Evolutionary conservation across 2,888 invertebrate species (phyloP).

Genomic region (Epistrophella euchroma): DNA sequence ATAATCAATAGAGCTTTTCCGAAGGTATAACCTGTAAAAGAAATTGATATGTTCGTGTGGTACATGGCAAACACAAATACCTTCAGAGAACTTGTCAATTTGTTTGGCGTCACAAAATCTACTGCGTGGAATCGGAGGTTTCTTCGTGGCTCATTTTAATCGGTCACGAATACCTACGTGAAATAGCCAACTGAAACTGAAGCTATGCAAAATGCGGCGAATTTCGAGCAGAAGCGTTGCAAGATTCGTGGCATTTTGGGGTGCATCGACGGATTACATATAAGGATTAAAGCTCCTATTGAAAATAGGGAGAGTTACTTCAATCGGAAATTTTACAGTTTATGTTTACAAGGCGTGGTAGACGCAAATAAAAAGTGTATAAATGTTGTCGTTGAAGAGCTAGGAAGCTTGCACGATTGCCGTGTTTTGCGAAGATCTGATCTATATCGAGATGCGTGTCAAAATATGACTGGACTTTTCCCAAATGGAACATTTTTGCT

Average conservation of each 20-base stretch:
- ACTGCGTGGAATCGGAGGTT: slow-evolving; percentile 12
- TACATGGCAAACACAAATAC: slow-evolving; percentile 32
- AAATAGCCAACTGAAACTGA: not conserved
- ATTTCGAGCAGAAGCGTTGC: no score
- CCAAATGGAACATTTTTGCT: not conserved
- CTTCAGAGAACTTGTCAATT: slow-evolving; percentile 14
- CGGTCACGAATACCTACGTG: not conserved
- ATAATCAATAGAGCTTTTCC: not conserved
- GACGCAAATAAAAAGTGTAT: not conserved
- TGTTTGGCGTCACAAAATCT: slow-evolving; percentile 23
- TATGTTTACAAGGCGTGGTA: not conserved
- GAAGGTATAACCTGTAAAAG: not conserved
- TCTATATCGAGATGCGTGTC: not conserved
- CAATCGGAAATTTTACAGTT: not conserved
- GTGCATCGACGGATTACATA: not conserved
- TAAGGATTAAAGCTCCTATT: not conserved
- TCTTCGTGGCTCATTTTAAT: not conserved
- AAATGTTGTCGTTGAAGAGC: not conserved
- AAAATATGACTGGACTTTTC: not conserved
- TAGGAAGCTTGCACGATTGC: not conserved
- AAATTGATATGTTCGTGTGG: not conserved
- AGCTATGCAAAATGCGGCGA: no score
- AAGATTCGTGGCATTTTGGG: not conserved
- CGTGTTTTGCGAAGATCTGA: not conserved
- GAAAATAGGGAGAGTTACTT: not conserved